Evolutionary conservation across 1,140 invertebrate genomes (phyloP).

Genomic region (Trinorchestia longiramus): DNA sequence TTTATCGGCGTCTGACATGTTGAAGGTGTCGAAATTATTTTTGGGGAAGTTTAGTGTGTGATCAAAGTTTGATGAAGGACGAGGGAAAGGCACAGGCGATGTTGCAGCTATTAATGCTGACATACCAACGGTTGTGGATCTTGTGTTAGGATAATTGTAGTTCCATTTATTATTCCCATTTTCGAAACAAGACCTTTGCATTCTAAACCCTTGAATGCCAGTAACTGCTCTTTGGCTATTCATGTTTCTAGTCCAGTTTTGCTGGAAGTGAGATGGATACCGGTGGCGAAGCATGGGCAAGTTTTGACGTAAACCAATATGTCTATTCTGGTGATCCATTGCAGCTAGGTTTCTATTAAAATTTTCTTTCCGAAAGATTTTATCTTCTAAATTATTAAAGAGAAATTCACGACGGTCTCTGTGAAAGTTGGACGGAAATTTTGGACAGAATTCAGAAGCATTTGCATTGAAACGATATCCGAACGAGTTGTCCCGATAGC

Average conservation of each 20-base stretch:
- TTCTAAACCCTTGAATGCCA: background rate
- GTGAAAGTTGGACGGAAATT: background rate
- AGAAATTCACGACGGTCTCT: background rate
- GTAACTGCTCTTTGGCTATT: background rate
- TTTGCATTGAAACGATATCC: constrained; percentile 37
- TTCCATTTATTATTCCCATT: background rate
- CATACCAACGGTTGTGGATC: background rate
- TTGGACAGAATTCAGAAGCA: constrained; percentile 41
- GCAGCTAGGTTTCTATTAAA: background rate
- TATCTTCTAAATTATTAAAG: background rate
- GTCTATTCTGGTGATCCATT: background rate
- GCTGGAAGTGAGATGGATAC: background rate
- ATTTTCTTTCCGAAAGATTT: background rate
- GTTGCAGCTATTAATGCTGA: background rate
- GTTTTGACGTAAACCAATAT: background rate
- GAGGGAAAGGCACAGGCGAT: background rate
- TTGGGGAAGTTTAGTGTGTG: background rate
- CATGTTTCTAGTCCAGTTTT: background rate
- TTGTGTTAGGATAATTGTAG: background rate
- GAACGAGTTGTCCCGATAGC: background rate
- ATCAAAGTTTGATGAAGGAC: background rate
- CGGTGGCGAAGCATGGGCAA: background rate
- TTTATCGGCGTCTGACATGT: constrained; percentile 2
- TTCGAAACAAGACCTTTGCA: background rate
- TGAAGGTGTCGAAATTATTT: background rate